A percentile compares a stretch with the other conserved stretches of the same genome.
phyloP scores from a whole-genome alignment of 2,113 vertebrate genomes.

The Gambusia holbrooki region DNA sequence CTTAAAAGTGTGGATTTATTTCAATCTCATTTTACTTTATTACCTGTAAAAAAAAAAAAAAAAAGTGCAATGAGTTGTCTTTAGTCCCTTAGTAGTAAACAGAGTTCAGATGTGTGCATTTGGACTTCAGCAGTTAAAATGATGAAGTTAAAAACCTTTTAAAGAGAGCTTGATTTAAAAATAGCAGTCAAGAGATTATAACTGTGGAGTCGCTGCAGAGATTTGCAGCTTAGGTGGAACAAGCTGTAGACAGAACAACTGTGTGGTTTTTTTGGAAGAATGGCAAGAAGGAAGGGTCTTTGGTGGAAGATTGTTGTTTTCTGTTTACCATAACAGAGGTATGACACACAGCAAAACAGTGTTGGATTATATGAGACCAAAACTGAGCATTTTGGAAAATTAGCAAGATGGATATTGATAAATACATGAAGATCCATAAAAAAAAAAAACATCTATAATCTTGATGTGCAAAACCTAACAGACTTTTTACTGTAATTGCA shows the following conservation, averaged over 20 bases:
- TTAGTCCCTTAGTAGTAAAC: too few species aligned
- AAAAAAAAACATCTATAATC: background rate
- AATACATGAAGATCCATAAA: background rate
- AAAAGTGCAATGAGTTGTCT: too few species aligned
- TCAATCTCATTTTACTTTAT: background rate
- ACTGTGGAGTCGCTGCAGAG: background rate
- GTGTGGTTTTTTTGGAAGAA: background rate
- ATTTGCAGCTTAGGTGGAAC: background rate
- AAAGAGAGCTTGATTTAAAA: background rate
- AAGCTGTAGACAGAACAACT: background rate
- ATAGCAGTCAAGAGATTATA: background rate
- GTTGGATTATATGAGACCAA: background rate
- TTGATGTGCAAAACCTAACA: background rate
- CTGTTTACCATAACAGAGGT: background rate
- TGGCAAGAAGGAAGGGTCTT: background rate
- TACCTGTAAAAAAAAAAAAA: too few species aligned
- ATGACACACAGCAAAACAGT: background rate
- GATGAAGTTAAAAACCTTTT: too few species aligned
- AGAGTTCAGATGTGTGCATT: background rate
- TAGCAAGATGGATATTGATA: background rate
- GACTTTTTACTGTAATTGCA: background rate
- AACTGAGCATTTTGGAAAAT: too few species aligned
- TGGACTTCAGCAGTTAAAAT: background rate
- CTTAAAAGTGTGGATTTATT: background rate
- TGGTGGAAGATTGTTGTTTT: background rate